Base-by-base conservation (phyloP, 2,113 vertebrate species). In the Casuarius casuarius region DNA sequence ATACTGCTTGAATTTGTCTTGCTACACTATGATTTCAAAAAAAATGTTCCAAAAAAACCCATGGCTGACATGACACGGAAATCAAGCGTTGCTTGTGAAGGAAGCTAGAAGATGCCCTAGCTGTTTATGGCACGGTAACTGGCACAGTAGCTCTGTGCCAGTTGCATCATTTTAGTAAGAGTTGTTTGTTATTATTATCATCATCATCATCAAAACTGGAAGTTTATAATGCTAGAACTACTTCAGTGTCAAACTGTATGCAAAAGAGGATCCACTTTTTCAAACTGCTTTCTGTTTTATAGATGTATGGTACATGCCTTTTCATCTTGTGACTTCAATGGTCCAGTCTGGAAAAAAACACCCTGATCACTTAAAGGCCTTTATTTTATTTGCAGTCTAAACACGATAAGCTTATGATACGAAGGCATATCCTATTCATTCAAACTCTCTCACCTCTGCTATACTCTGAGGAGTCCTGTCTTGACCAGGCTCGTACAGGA, bases 271-370 rank as follows among this genome's bases (percentile, higher is more conserved):
- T 31, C 26, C 12, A 22, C 1, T 11, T 26, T 2, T 12, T n/a
- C 5, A 33, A 51, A 44, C 7, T 35, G 70, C 9, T 1, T 77
- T 65, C 33, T 13, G 20, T 74, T 65, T 33, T 35, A 40, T 22
- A 25, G 28, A 11, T 42, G 1, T 1, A 1, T 0, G 2, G 13
- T 18, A 31, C 28, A 5, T 14, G 11, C 4, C 4, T 58, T 1
- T 5, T 19, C 4, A 4, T 13, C 4, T 3, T 29, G 0, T 35
- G 15, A 8, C 18, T 35, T 33, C 7, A 8, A 21, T 25, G 7
- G 0, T 28, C 17, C 7, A 17, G 2, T 10, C 7, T 13, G 5
- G 4, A 4, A n/a, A 33, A 76, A 77, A 38, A 28, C 7, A 5
- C 33, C 7, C 0, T 6, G 52, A 18, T 22, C 5, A 6, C n/a